Evolutionary conservation across 2,113 vertebrate genomes (phyloP).

Genomic region (Hystrix brachyura): DNA sequence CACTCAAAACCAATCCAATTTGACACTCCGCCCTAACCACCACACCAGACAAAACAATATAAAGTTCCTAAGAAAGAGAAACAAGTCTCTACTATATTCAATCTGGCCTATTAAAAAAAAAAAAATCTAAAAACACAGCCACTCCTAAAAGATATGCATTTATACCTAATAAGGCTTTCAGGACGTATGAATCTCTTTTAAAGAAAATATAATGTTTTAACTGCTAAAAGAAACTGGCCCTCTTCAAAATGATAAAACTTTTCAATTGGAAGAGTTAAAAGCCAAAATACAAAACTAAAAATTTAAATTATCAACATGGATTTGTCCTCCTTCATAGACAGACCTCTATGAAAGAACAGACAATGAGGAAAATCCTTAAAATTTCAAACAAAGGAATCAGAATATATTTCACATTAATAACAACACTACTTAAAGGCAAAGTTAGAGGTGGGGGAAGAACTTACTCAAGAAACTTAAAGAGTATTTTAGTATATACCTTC

Average conservation of each 20-base stretch:
- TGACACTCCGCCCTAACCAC: neutral
- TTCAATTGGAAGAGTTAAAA: neutral
- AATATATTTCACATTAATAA: neutral
- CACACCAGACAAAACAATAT: conserved; percentile 14
- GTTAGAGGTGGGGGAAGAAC: neutral
- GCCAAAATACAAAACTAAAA: neutral
- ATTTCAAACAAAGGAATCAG: neutral
- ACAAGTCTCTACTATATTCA: neutral
- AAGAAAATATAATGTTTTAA: conserved; percentile 29
- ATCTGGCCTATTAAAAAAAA: neutral
- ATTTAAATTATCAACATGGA: neutral
- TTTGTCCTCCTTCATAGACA: neutral
- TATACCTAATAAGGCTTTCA: neutral
- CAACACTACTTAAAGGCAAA: neutral
- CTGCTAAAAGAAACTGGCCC: neutral
- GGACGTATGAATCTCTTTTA: conserved; percentile 7
- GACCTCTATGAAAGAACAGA: too few species aligned
- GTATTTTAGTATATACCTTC: neutral
- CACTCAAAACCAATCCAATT: neutral
- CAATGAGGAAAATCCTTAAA: neutral
- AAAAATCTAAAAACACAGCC: neutral
- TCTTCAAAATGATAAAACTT: conserved; percentile 3
- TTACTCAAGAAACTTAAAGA: neutral
- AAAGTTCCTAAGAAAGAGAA: neutral
- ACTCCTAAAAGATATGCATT: neutral